Percentiles rank a stretch among this genome's conserved stretches.
These are phyloP conservation scores for Helicoverpa zea DNA, from an alignment of 1,140 invertebrate species.

Conservation along the genomic window DNA sequence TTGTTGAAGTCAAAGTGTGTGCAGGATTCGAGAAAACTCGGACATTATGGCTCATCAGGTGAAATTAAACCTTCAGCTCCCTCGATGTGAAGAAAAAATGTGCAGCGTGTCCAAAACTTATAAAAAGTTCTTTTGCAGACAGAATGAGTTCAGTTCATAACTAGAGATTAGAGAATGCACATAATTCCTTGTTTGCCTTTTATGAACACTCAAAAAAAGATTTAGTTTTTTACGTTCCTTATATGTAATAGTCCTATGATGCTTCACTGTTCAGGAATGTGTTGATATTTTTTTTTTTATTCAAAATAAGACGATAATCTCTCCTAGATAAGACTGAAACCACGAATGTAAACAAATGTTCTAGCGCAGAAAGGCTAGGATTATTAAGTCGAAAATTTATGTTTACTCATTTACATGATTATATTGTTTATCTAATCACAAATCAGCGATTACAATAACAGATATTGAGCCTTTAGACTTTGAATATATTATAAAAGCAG, in stretches of 20 bases:
- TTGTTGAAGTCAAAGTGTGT: too few relatives aligned
- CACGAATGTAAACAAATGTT: conserved; percentile 11
- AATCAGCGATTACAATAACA: conserved; percentile 33
- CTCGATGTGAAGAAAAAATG: too few relatives aligned
- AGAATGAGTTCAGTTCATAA: too few relatives aligned
- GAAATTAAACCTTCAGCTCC: too few relatives aligned
- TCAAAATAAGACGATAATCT: conserved; percentile 11
- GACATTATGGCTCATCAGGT: too few relatives aligned
- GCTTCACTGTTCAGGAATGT: neutral
- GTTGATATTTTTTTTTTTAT: neutral
- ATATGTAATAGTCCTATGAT: neutral
- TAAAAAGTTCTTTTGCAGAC: too few relatives aligned
- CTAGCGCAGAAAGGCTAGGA: neutral
- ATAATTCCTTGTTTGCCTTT: too few relatives aligned
- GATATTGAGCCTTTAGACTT: neutral
- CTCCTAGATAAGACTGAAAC: conserved; percentile 4
- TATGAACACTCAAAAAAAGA: neutral
- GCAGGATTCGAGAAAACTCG: too few relatives aligned
- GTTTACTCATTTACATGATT: conserved; percentile 20
- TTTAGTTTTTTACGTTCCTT: neutral
- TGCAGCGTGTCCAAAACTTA: too few relatives aligned
- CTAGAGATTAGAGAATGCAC: too few relatives aligned
- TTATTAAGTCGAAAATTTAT: neutral
- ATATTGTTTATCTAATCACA: conserved; percentile 15
- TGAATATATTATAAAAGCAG: conserved; percentile 10